These are phyloP conservation scores for Alviniconcha marisindica DNA, from an alignment of 1,140 invertebrate species.

Conservation along the genomic window DNA sequence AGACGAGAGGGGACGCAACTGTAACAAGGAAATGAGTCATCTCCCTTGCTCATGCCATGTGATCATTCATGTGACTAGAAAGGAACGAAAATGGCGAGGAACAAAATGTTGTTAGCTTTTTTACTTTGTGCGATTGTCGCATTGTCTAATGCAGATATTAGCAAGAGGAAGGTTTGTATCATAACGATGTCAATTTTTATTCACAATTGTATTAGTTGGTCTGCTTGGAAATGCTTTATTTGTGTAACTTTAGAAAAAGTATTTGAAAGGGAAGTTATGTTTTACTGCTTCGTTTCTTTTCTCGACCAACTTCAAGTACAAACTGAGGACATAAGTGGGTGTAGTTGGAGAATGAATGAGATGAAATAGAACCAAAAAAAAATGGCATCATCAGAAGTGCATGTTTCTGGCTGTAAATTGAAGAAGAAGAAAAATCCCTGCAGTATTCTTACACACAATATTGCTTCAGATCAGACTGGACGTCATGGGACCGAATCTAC, in stretches of 20 bases:
- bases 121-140: slow-evolving; percentile 9
- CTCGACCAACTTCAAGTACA: too few relatives aligned
- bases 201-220: too few relatives aligned
- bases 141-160: background rate
- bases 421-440: background rate
- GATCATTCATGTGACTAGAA: slow-evolving; percentile 29
- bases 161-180: slow-evolving; percentile 33
- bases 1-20: background rate
- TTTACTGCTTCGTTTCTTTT: too few relatives aligned
- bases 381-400: too few relatives aligned
- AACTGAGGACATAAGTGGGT: too few relatives aligned
- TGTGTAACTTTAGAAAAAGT: too few relatives aligned
- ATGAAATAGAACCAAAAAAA: too few relatives aligned
- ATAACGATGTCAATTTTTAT: too few relatives aligned
- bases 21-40: background rate
- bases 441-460: background rate
- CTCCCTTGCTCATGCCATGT: slow-evolving; percentile 14
- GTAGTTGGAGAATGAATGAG: too few relatives aligned
- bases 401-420: background rate
- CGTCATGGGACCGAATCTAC: background rate
- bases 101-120: background rate
- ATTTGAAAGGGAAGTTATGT: too few relatives aligned
- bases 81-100: slow-evolving; percentile 8
- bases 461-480: background rate
- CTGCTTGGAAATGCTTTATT: too few relatives aligned